A percentile compares a stretch with the other conserved stretches of the same genome.
Conservation (phyloP, 2,888 invertebrate species). For the Zygaena filipendulae region DNA sequence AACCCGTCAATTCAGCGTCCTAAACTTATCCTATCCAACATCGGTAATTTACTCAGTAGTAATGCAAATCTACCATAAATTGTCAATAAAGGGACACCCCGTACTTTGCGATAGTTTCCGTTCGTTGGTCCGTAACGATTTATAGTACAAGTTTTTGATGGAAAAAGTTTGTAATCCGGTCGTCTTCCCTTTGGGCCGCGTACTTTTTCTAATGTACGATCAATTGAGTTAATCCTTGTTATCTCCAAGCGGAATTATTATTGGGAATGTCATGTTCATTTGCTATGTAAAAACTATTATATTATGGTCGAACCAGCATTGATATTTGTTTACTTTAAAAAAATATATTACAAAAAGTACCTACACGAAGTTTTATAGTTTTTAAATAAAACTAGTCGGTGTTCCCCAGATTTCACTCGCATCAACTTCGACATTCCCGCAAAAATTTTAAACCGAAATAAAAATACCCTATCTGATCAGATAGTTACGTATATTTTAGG, state of each 20-base stretch:
- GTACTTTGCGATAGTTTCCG: slow-evolving; percentile 15
- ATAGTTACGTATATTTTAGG: too few species aligned
- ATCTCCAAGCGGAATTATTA: slow-evolving; percentile 5
- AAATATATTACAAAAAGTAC: too few species aligned
- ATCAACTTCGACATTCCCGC: background rate
- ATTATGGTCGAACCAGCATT: too few species aligned
- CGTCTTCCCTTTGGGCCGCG: slow-evolving; percentile 20
- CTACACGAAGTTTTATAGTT: too few species aligned
- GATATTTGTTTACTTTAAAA: too few species aligned
- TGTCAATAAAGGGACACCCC: slow-evolving; percentile 38
- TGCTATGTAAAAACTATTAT: too few species aligned
- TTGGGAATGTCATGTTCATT: background rate
- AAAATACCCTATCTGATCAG: too few species aligned
- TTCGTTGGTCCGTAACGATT: slow-evolving; percentile 47
- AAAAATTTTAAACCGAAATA: too few species aligned
- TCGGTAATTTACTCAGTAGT: slow-evolving; percentile 37
- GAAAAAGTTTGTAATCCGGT: slow-evolving; percentile 59
- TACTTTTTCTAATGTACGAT: background rate
- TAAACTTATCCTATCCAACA: slow-evolving; percentile 21
- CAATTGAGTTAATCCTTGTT: slow-evolving; percentile 13
- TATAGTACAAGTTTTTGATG: slow-evolving; percentile 61
- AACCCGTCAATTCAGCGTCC: too few species aligned
- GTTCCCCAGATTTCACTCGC: background rate
- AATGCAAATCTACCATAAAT: slow-evolving; percentile 60
- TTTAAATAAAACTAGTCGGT: too few species aligned